Base-by-base conservation (phyloP, 2,888 invertebrate genomes). In the Synergus laeviventris region DNA sequence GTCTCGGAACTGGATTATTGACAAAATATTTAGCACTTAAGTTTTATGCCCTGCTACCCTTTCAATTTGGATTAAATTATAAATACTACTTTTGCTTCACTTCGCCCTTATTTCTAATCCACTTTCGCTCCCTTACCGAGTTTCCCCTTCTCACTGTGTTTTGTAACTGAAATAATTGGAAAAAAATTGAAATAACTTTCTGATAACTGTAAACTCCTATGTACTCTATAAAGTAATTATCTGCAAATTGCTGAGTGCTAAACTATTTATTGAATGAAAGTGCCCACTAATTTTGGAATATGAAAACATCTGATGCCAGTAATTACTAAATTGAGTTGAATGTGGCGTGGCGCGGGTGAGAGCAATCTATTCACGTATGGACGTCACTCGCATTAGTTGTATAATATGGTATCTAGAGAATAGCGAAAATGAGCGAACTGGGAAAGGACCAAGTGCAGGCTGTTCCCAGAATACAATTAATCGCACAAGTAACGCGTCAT, bases 401-500 rank as follows among this genome's bases (percentile, higher is more conserved):
- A 11, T 56, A 56, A 56, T 56, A 56, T 56, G 56, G 56, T 24
- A 56, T 2, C 56, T 18, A 56, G 56, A 56, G 18, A 56, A 56
- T 56, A 56, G 56, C 14, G 56, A 56, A 56, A 56, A 56, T 56
- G 56, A 56, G 21, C 21, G 56, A 56, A 21, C 56, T 21, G 21
- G 56, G 56, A 14, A 24, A 24, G 56, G 21, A 56, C 56, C 12
- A 56, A 24, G 56, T 21, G 14, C 12, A 56, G 56, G 21, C 36
- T 38, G 62, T 45, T 64, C 14, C 66, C 42, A 66, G 42, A 42
- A 24, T 66, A 24, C 42, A 42, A 66, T 66, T 66, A 66, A 66
- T 66, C 39, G 66, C 42, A 66, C 66, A 66, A 42, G 66, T 42
- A 66, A 66, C 66, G 42, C 64, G 21, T 66, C 66, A 66, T 62